phyloP scores from a whole-genome alignment of 2,113 vertebrate genomes.

The Acinonyx jubatus region DNA sequence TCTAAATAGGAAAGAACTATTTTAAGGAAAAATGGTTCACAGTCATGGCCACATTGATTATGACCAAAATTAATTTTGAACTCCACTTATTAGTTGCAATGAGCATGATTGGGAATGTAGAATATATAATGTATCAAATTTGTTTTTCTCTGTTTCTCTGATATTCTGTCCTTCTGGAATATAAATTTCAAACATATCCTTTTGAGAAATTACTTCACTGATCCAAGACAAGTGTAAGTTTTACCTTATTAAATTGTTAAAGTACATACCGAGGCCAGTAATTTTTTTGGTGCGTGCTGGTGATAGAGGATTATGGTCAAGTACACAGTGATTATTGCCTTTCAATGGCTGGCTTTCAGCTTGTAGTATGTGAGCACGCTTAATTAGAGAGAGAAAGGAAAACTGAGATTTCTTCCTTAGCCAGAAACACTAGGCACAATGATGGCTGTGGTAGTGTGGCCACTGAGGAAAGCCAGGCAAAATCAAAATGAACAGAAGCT shows the following conservation, averaged over 20 bases:
- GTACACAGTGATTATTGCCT: background rate
- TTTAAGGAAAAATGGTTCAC: background rate
- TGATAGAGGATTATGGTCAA: background rate
- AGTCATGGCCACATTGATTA: background rate
- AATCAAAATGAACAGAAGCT: background rate
- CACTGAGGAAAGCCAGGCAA: background rate
- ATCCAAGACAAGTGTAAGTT: background rate
- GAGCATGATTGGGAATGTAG: background rate
- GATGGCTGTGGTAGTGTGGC: background rate
- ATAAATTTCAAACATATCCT: background rate
- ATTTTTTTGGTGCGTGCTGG: background rate
- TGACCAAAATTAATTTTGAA: slow-evolving; percentile 12
- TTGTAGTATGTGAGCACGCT: background rate
- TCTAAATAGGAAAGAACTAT: background rate
- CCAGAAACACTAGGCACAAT: background rate
- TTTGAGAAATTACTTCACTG: background rate
- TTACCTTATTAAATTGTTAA: background rate
- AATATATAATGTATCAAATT: background rate
- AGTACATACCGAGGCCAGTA: background rate
- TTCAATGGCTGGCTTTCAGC: background rate
- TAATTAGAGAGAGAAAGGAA: background rate
- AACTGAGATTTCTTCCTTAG: background rate
- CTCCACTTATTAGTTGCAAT: background rate
- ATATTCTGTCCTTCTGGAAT: background rate
- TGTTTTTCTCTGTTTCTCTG: background rate